Evolutionary conservation across 1,140 invertebrate species (phyloP), one percentile per base, ranked within the genome.

Genomic region (Drosophila funebris): DNA sequence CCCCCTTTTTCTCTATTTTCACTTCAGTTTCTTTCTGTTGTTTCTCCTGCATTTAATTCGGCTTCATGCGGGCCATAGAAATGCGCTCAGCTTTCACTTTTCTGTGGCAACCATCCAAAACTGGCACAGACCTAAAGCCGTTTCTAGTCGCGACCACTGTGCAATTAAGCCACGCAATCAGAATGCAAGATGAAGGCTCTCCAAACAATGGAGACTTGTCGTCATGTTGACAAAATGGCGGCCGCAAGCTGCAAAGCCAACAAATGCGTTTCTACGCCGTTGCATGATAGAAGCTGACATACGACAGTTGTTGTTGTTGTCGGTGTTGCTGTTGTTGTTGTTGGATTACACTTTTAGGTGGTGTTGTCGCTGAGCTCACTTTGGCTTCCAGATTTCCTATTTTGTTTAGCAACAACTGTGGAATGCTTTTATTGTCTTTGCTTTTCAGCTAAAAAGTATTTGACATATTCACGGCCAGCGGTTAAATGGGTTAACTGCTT

Each of bases 131-230:
- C 64, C 29, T 27, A 18, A 16, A 50, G 58, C n/a, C 44, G n/a
- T n/a, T n/a, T n/a, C n/a, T 41, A 41, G 39, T 41, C 39, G 39
- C 18, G 44, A 48, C 73, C 50, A 63, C 66, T 70, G 44, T 82
- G 82, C 82, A 87, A 87, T 87, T 87, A 88, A 88, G 83, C 83
- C 83, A 43, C 83, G 83, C 82, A 87, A 87, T 87, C 82, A 87
- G 83, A 87, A 87, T 87, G 83, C 82, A 87, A 87, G 83, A 87
- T 87, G 83, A 82, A 88, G 82, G 83, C 82, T 77, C 27, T 58
- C 71, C 78, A 78, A 82, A 85, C 83, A 85, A 87, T 82, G 29
- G 37, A 7, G 27, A 22, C 29, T 48, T n/a, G 50, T 64, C 77
- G 64, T 69, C 64, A 77, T 78, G 53, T 85, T 82, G 66, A 73